Conservation (phyloP, 2,888 invertebrate genomes). For the Cosmia trapezina region DNA sequence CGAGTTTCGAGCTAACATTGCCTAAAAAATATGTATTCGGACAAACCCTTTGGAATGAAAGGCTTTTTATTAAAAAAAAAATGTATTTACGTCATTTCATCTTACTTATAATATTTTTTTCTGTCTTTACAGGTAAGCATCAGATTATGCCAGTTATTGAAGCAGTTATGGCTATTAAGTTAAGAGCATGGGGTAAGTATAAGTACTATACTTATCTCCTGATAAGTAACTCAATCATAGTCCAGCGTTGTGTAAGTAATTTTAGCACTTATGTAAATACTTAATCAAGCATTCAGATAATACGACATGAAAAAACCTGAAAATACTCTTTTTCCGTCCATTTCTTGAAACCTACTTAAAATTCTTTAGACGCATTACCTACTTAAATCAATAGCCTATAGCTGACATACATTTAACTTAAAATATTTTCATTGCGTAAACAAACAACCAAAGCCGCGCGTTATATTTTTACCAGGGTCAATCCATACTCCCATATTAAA, state of each 20-base stretch:
- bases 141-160: neutral
- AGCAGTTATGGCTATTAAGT: neutral
- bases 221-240: neutral
- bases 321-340: neutral
- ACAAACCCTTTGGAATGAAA: neutral
- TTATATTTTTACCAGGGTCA: conserved; percentile 49
- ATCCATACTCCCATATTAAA: conserved; percentile 35
- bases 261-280: too few relatives aligned
- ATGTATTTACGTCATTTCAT: neutral
- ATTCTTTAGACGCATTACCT: conserved; percentile 26
- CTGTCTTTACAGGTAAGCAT: conserved; percentile 63
- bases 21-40: neutral
- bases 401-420: conserved; percentile 15
- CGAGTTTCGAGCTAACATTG: neutral
- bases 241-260: neutral
- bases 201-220: neutral
- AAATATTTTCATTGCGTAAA: conserved; percentile 33
- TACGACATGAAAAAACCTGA: neutral
- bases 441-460: conserved; percentile 35
- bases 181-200: conserved; percentile 34
- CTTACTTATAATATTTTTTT: conserved; percentile 42
- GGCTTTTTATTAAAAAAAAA: neutral
- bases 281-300: conserved; percentile 2
- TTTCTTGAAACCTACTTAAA: conserved; percentile 20
- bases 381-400: conserved; percentile 13